Evolutionary conservation across 2,797 vertebrate genomes (phyloP), one percentile per base, ranked within the genome.

Genomic region (Pachyuromys duprasi): DNA sequence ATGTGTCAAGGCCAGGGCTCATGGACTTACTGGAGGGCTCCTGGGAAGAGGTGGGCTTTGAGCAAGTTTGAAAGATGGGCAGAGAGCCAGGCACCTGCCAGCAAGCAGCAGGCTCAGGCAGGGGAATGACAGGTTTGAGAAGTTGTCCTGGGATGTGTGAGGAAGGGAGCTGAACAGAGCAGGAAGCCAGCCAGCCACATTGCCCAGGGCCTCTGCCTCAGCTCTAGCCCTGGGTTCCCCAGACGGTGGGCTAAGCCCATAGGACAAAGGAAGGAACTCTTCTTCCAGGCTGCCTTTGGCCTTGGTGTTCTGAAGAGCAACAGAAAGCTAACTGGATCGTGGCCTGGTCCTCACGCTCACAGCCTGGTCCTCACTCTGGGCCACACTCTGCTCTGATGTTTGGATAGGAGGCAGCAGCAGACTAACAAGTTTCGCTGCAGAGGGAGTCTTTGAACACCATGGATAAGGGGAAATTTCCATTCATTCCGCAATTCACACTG

Each of bases 391-490:
- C 81, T 81, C 69, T 72, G 49, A 92, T 55, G 33, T 84, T 26
- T 65, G 86, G 86, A 60, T 72, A 39, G 74, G 8, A 55, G 55
- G 88, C 91, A 91, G 89, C 75, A 89, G 91, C 57, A 45, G 33
- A 57, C 22, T 89, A 91, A 92, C 83, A 36, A 39, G 72, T 70
- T 82, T 45, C 1, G 1, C 13, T 33, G 94, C 70, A 49, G 89
- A 86, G 79, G 42, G 57, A 57, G 76, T 63, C 96, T 95, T 72
- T 97, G 95, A 93, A 70, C 78, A 31, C 70, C 49, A 45, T 91
- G 91, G 94, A 93, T 96, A 80, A 78, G 36, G 42, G 87, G 63
- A 94, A 93, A 95, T 94, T 95, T 95, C 86, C 90, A 95, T 89
- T 95, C 97, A 95, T 79, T 78, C 86, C 45, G 3, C 92, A 62